Conservation (phyloP, 2,888 invertebrate genomes). For the Toxonevra muliebris region DNA sequence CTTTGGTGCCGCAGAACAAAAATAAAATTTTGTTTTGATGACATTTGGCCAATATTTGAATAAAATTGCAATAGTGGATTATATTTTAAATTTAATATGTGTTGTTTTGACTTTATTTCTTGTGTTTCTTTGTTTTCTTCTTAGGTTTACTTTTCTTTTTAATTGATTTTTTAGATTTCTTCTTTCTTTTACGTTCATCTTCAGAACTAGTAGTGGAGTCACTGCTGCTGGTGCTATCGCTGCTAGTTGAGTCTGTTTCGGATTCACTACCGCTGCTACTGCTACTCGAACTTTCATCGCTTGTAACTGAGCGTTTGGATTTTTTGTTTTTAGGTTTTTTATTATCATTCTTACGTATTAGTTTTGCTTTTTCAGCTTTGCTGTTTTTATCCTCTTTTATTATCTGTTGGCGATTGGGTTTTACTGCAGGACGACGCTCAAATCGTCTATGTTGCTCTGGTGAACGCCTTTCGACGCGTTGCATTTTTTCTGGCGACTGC, state of each 20-base stretch:
- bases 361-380: slow-evolving; percentile 11
- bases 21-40: background rate
- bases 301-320: slow-evolving; percentile 34
- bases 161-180: slow-evolving; percentile 43
- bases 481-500: background rate
- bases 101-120: slow-evolving; percentile 40
- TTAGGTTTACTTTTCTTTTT: slow-evolving; percentile 44
- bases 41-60: no score
- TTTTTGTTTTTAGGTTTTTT: slow-evolving; percentile 40
- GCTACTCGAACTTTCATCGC: slow-evolving; percentile 13
- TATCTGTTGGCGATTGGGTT: slow-evolving; percentile 29
- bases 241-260: slow-evolving; percentile 30
- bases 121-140: slow-evolving; percentile 43
- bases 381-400: slow-evolving; percentile 30
- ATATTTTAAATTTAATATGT: slow-evolving; percentile 20
- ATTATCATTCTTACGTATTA: slow-evolving; percentile 5
- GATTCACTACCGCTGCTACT: slow-evolving; percentile 34
- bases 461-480: background rate
- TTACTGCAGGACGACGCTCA: slow-evolving; percentile 5
- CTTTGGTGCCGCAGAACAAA: slow-evolving; percentile 36
- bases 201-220: slow-evolving; percentile 42
- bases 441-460: background rate
- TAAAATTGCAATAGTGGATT: slow-evolving; percentile 1
- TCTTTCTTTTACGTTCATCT: slow-evolving; percentile 47
- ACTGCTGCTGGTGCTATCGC: slow-evolving; percentile 34